Base-by-base conservation (phyloP, 2,888 invertebrate genomes). In the Drosophila nr. perissopoda region DNA sequence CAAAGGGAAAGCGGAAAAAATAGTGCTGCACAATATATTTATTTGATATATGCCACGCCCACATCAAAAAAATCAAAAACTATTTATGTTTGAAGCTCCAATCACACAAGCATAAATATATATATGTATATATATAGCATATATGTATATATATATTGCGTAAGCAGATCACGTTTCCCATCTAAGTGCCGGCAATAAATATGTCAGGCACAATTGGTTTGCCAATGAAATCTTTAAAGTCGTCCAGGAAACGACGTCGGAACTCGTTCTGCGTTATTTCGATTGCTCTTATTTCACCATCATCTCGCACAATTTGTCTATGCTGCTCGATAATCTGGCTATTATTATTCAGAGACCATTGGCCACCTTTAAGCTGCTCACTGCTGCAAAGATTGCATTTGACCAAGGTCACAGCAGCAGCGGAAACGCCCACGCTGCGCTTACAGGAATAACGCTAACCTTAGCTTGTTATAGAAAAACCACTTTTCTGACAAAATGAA, bases 121-220 rank as follows among this genome's bases (percentile, higher is more conserved):
- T 11, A 10, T 42, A 21, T n/a, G 0, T 21, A 21, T 21, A 25
- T 21, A 45, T 7, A 21, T 5, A 25, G 10, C 10, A 1, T 21
- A 13, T 36, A 25, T 11, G n/a, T n/a, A 25, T 27, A n/a, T n/a
- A 5, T 2, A 29, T 57, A 3, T 52, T 25, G 16, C 36, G 87
- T 87, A 85, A 81, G 69, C 90, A 78, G 59, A 74, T 87, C 85
- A 85, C 85, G 90, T 85, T 81, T 69, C 53, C 67, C 76, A 38
- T 76, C 87, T 89, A 90, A 87, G 49, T 70, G 70, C 69, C 62
- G 54, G 69, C 69, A 74, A 86, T 86, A 86, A 90, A 86, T 89
- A 90, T 90, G 90, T 86, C 76, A 87, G 56, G 58, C 75, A 60
- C 89, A 89, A 90, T 89, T 90, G 76, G 61, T 59, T 70, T 78